Evolutionary conservation across 2,797 vertebrate species (phyloP), one percentile per base, ranked within the genome.

Genomic region (Octomys mimax): DNA sequence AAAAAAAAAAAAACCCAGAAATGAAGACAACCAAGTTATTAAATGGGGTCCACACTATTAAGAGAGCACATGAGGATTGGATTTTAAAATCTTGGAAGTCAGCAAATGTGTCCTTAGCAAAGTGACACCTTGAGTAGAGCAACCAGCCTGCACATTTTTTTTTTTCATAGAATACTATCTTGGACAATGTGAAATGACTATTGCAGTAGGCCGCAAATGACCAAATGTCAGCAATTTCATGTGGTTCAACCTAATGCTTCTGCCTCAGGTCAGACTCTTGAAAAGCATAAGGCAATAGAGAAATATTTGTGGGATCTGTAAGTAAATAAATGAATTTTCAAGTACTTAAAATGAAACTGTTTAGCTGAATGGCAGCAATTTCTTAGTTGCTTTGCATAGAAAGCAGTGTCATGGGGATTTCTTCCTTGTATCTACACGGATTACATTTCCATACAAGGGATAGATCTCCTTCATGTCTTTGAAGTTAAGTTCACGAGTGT

Each of bases 271-370:
- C 33, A 92, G 81, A 95, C 75, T 28, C 79, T 77, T 62, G 36
- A 92, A 87, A 4, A n/a, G 9, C 24, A n/a, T 46, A 54, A 80
- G 79, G 6, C n/a, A 39, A 83, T 89, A 31, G 16, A 52, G 81
- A 93, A 93, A 66, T 88, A 95, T 39, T 33, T 93, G 4, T 52
- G 70, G 46, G 54, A 57, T 66, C 14, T 62, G 21, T 31, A 6
- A 83, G 12, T 77, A 62, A 90, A 87, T 70, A 77, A 91, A 89
- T 75, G 18, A 95, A 89, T 93, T 82, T 95, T 93, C 31, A 77
- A 73, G 71, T 85, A 68, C 79, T 88, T 68, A 28, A 91, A 95
- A 89, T 89, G 57, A 81, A 80, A 92, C 26, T 19, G 28, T 79
- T 78, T 84, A 86, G 46, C 52, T 64, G 28, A 94, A 92, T 59